These are phyloP conservation scores for Sarcophaga variegata DNA, from an alignment of 2,888 invertebrate species.

Conservation along the genomic window DNA sequence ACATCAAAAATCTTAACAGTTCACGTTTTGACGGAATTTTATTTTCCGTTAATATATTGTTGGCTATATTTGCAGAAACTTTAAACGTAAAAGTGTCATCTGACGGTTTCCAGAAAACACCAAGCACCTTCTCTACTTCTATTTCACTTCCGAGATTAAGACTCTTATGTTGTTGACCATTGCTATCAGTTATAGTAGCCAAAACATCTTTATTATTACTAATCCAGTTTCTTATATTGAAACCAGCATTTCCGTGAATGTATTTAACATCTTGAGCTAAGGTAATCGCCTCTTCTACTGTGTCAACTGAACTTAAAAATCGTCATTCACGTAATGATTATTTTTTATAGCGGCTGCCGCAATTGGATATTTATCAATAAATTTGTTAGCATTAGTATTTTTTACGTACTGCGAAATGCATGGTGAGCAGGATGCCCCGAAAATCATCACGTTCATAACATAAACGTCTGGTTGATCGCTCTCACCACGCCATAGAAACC, in stretches of 20 bases:
- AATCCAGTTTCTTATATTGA: slow-evolving; percentile 42
- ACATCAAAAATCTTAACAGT: slow-evolving; percentile 58
- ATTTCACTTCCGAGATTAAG: neutral
- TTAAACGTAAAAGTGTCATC: slow-evolving; percentile 47
- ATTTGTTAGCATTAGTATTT: neutral
- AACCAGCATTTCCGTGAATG: slow-evolving; percentile 35
- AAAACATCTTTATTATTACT: slow-evolving; percentile 34
- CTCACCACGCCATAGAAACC: slow-evolving; percentile 51
- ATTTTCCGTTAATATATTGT: neutral
- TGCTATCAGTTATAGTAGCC: slow-evolving; percentile 1
- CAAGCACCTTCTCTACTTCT: slow-evolving; percentile 36
- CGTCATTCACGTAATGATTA: slow-evolving; percentile 46
- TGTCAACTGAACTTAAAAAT: slow-evolving; percentile 43
- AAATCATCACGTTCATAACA: slow-evolving; percentile 41
- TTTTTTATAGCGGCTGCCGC: slow-evolving; percentile 35
- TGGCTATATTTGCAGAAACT: slow-evolving; percentile 28
- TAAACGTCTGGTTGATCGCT: slow-evolving; percentile 14
- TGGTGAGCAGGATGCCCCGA: neutral
- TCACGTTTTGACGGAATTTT: slow-evolving; percentile 56
- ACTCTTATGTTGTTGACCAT: slow-evolving; percentile 2
- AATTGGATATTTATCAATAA: neutral
- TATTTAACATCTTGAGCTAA: slow-evolving; percentile 40
- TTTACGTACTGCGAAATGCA: neutral
- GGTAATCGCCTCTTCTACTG: slow-evolving; percentile 24
- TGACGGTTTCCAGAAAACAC: slow-evolving; percentile 56